Base-by-base conservation (phyloP, 2,797 vertebrate genomes). In the Propithecus deckenii region DNA sequence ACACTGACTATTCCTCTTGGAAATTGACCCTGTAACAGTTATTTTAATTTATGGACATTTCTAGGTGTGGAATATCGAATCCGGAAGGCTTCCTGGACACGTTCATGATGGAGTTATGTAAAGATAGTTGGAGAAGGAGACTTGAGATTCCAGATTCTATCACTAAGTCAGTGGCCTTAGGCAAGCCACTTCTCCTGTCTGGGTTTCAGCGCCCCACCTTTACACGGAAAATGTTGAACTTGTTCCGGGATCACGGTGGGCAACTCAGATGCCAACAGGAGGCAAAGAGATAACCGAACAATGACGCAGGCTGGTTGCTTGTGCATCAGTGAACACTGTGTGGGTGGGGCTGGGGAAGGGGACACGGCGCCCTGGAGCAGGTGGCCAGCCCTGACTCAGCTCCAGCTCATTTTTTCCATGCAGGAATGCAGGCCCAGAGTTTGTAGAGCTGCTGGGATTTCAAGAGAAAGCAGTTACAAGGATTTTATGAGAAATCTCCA, bases 321-420 rank as follows among this genome's bases (percentile, higher is more conserved):
- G 8, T 1, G 12, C 4, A 35, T 4, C 41, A 6, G 7, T 14
- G 25, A 4, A 4, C 10, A 8, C 2, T 5, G 41, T 20, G 2
- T 23, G 13, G 43, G 15, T 2, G 76, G 35, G 30, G 23, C 2
- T 7, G 13, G 17, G 55, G 20, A 14, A 7, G 23, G n/a, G 23
- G 8, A 2, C 4, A 6, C 13, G 4, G 38, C 2, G 11, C 28
- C 1, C 2, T 15, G 38, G 52, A 63, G 17, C 22, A 30, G 7
- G 9, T 57, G 46, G 12, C 6, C 15, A 3, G 55, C 12, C 5
- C 32, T 32, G 12, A 46, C 32, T 74, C 10, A 20, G n/a, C 25
- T 46, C 41, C 9, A 46, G 46, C 14, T 48, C 28, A 17, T 30
- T 63, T n/a, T 18, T 61, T 57, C 38, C 20, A 32, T 18, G 67